A percentile compares a stretch with the other conserved stretches of the same genome.
Conservation (phyloP, 2,797 vertebrate species). For the Okamejei kenojei region DNA sequence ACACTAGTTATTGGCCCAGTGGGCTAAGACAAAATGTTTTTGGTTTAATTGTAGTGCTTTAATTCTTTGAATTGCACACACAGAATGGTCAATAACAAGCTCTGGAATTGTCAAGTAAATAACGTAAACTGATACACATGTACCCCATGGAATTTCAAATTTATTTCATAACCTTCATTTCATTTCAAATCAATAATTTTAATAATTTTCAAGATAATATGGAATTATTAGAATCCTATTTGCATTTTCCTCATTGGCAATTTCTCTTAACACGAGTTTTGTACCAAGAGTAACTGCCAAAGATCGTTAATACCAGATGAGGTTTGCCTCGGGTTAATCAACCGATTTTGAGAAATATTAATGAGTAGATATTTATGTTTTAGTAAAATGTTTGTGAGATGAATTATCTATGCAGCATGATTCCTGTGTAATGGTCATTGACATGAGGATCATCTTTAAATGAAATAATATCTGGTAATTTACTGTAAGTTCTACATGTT, state of each 20-base stretch:
- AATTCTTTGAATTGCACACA: background rate
- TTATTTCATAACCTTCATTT: background rate
- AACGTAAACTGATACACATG: background rate
- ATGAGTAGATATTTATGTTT: background rate
- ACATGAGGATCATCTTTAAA: background rate
- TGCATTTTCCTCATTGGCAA: background rate
- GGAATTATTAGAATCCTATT: background rate
- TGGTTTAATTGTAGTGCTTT: background rate
- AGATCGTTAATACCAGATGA: background rate
- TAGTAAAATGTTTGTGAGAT: background rate
- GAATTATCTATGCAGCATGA: background rate
- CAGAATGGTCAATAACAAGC: background rate
- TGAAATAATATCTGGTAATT: background rate
- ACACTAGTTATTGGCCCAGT: background rate
- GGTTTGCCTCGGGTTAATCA: background rate
- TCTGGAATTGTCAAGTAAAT: background rate
- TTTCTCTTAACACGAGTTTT: background rate
- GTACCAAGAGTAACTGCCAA: background rate
- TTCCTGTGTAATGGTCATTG: background rate
- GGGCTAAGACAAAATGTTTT: background rate
- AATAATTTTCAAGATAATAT: conserved; percentile 4
- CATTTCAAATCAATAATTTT: background rate
- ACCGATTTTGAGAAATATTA: conserved; percentile 20
- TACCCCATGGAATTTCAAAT: background rate
- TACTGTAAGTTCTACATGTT: background rate